Conservation (phyloP, 2,888 invertebrate species). For the Amaurobius ferox region DNA sequence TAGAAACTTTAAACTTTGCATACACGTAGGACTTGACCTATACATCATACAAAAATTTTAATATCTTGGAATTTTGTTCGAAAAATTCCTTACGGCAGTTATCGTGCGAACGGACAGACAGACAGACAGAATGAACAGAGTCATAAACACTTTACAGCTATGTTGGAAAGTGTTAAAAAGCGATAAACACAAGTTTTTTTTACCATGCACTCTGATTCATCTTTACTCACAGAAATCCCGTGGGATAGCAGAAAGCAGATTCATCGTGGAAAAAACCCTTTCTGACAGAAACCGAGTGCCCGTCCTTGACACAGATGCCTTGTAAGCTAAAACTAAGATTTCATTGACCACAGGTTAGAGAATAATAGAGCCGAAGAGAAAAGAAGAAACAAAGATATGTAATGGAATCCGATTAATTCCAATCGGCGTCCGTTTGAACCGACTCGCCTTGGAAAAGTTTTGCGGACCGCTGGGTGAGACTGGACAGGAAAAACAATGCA, state of each 20-base stretch:
- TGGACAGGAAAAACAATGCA: background rate
- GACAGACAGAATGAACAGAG: too few relatives aligned
- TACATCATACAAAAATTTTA: too few relatives aligned
- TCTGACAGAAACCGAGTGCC: background rate
- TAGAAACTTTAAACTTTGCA: too few relatives aligned
- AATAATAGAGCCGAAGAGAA: background rate
- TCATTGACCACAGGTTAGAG: background rate
- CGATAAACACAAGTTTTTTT: too few relatives aligned
- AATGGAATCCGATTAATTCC: background rate
- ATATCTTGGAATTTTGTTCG: too few relatives aligned
- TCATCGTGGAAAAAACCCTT: background rate
- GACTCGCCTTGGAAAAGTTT: background rate
- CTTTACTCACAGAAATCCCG: background rate
- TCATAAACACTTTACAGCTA: too few relatives aligned
- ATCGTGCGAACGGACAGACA: too few relatives aligned
- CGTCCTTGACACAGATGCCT: background rate
- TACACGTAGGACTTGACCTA: too few relatives aligned
- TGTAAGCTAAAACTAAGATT: background rate
- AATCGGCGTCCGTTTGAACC: background rate
- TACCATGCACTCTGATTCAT: too few relatives aligned
- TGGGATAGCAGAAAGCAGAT: background rate
- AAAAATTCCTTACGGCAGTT: too few relatives aligned
- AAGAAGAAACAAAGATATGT: background rate
- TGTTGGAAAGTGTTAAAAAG: too few relatives aligned
- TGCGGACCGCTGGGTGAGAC: background rate